phyloP scores from a whole-genome alignment of 2,888 invertebrate genomes.

The Lissonota sp. region DNA sequence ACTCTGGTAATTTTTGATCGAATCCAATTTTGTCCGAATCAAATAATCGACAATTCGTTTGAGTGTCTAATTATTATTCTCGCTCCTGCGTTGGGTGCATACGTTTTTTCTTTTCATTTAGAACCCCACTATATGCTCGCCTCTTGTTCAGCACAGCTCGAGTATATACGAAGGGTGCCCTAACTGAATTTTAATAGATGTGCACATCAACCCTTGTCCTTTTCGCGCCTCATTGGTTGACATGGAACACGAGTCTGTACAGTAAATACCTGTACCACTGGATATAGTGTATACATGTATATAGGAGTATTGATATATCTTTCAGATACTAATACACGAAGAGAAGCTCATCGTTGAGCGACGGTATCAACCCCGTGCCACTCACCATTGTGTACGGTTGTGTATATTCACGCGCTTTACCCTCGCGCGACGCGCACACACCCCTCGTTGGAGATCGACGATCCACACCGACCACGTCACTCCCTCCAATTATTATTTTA shows the following conservation, averaged over 20 bases:
- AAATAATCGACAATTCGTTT: no score
- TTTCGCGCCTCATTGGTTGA: constrained; percentile 42
- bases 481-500: constrained; percentile 66
- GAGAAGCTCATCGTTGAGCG: constrained; percentile 9
- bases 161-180: constrained; percentile 2
- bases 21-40: no score
- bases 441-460: constrained; percentile 34
- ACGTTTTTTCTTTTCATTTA: no score
- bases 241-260: constrained; percentile 4
- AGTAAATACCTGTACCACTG: not conserved
- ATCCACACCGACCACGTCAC: constrained; percentile 20
- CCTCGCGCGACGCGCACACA: not conserved
- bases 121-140: no score
- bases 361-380: constrained; percentile 20
- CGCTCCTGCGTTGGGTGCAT: no score
- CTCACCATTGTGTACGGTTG: constrained; percentile 9
- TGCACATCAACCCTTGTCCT: not conserved
- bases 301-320: not conserved
- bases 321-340: constrained; percentile 18
- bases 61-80: no score
- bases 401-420: constrained; percentile 3
- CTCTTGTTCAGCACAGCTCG: not conserved
- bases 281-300: not conserved
- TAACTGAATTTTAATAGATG: constrained; percentile 58
- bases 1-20: no score